Evolutionary conservation across 2,113 vertebrate species (phyloP), one percentile per base, ranked within the genome.

Genomic region (Alosa alosa): DNA sequence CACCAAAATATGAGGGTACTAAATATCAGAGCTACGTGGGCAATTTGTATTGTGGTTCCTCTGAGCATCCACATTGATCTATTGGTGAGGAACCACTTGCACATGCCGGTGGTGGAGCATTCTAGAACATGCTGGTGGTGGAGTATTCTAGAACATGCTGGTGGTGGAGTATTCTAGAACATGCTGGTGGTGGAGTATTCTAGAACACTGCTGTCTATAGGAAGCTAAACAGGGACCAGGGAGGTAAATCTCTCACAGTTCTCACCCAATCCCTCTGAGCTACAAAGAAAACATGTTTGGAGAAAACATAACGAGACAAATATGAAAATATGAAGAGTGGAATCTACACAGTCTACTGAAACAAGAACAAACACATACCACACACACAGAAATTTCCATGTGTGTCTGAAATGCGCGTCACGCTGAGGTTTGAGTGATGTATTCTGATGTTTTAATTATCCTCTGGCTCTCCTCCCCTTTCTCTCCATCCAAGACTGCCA

Each of bases 231-330:
- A 39, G 72, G 2, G 6, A 60, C 18, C 55, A 39, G 72, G 36
- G 25, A 78, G 31, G 36, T 13, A 6, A 9, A 72, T 72, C 64
- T 39, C 3, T 17, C 20, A 78, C 5, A 17, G 36, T 31, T 36
- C 72, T 78, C 31, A 78, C 72, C 72, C 41, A 78, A 39, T 6
- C 9, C 5, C 3, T 15, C 31, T 0, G 15, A 78, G 31, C 72
- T 78, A 41, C 3, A 39, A 81, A 15, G 55, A 84, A 81, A 64
- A 64, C 84, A 83, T 64, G 64, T 86, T 39, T 64, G 49, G 89
- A 82, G 52, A 47, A 78, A 78, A 78, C 20, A 64, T 64, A 52
- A 64, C 6, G 64, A 72, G 25, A 72, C n/a, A 72, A 31, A 22
- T 60, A 8, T 25, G 25, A 41, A 36, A 78, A 78, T 13, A 36